Conservation (phyloP, 2,797 vertebrate genomes). For the Macropus fuliginosus region DNA sequence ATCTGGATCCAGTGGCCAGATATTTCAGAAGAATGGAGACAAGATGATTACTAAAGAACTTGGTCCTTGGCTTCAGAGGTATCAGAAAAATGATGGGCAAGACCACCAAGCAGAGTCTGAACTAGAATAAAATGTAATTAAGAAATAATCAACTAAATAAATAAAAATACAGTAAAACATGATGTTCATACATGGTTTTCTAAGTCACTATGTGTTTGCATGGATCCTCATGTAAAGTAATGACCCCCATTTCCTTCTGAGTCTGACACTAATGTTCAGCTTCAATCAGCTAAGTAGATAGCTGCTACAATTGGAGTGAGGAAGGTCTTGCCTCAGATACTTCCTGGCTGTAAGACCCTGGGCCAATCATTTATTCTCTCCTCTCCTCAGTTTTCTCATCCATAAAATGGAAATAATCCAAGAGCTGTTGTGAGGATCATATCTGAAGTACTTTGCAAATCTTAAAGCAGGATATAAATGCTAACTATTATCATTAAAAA, state of each 20-base stretch:
- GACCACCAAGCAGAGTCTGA: not conserved
- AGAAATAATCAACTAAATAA: not conserved
- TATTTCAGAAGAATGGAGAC: not conserved
- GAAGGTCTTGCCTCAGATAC: not conserved
- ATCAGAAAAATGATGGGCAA: not conserved
- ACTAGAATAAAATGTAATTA: not conserved
- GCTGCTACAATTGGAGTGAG: not conserved
- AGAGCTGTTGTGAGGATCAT: not conserved
- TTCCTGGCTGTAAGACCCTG: too few relatives aligned
- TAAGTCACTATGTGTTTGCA: not conserved
- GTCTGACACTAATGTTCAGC: not conserved
- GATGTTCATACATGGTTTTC: not conserved
- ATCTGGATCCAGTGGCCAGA: too few relatives aligned
- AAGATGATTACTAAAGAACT: not conserved
- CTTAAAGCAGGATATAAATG: not conserved
- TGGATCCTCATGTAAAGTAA: not conserved
- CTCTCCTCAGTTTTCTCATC: not conserved
- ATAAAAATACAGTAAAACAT: not conserved
- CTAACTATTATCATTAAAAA: not conserved
- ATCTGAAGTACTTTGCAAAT: not conserved
- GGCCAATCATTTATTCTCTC: not conserved
- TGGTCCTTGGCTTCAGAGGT: not conserved
- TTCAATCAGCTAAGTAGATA: not conserved
- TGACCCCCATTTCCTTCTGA: not conserved
- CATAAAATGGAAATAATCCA: not conserved